Evolutionary conservation across 1,140 invertebrate genomes (phyloP).

Genomic region (Drosophila nigrodunni): DNA sequence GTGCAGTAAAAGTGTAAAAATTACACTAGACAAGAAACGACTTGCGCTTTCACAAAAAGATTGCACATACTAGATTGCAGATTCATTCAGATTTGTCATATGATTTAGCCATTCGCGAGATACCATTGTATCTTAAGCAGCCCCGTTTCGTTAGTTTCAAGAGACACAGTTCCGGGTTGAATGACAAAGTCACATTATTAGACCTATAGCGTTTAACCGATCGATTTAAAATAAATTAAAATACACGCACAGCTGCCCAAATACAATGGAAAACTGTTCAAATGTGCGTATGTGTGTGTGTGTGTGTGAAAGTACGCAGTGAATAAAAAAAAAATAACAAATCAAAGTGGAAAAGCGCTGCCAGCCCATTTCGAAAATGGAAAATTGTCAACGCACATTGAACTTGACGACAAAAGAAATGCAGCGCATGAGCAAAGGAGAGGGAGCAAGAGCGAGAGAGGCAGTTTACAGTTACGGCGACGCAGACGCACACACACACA

Average conservation of each 20-base stretch:
- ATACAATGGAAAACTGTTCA: slow-evolving; percentile 51
- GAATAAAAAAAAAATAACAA: slow-evolving; percentile 37
- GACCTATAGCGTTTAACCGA: slow-evolving; percentile 19
- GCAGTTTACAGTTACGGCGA: slow-evolving; percentile 73
- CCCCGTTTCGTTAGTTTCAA: background rate
- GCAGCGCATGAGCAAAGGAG: slow-evolving; percentile 19
- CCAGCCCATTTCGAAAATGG: slow-evolving; percentile 72
- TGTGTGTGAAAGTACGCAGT: slow-evolving; percentile 65
- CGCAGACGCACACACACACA: slow-evolving; percentile 39
- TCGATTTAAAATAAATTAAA: slow-evolving; percentile 81
- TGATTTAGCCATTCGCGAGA: slow-evolving; percentile 14
- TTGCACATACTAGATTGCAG: slow-evolving; percentile 27
- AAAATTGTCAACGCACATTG: slow-evolving; percentile 83
- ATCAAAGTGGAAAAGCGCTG: slow-evolving; percentile 67
- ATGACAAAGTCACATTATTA: slow-evolving; percentile 44
- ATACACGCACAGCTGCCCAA: slow-evolving; percentile 74
- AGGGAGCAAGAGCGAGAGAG: background rate
- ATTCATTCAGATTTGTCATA: slow-evolving; percentile 30
- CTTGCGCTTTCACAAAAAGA: slow-evolving; percentile 78
- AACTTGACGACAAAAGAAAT: slow-evolving; percentile 74
- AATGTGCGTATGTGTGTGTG: slow-evolving; percentile 15
- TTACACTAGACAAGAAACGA: slow-evolving; percentile 61
- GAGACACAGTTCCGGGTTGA: slow-evolving; percentile 70
- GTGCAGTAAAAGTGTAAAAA: slow-evolving; percentile 78
- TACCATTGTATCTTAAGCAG: slow-evolving; percentile 30